Evolutionary conservation across 92 coral and sea anemone genomes (phyloP), one percentile per base, ranked within the genome.

Genomic region (Paragorgia papillata): DNA sequence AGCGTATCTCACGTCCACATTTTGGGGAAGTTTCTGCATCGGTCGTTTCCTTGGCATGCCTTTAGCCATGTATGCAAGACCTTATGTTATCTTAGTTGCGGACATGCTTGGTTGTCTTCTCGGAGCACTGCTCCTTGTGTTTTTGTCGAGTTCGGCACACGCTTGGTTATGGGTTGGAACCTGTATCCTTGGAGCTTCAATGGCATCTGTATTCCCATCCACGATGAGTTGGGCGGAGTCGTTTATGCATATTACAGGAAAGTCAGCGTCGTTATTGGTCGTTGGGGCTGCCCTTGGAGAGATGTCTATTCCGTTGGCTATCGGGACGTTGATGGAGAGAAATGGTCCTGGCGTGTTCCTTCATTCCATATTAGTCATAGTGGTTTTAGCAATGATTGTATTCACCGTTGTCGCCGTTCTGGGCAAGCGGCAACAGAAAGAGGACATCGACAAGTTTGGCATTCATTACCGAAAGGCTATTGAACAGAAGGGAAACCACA

Each of bases 21-120:
- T 89, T 82, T 95, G 99, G 99, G 99, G 97, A 18, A 95, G 95
- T 61, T 95, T 95, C 79, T 88, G 97, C 14, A 48, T 89, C 18
- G 92, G 86, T 8, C 87, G 99, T 34, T 86, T 95, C 7, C 62
- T 86, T 49, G 51, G 97, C 7, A 94, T 95, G 9, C 97, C 97
- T 2, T 1, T 91, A 41, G 59, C 99, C 22, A 87, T 75, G 57
- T 82, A 62, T 49, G 73, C 89, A 19, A 82, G 85, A 54, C 88
- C 98, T 1, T 69, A 80, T 35, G 82, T 85, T 9, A 88, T 94
- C 86, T 35, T 94, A 12, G 32, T 89, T 10, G 37, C 78, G 9
- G 97, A 86, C 41, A 65, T 94, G 55, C 43, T 70, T 6, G 97
- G 98, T 10, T 86, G 89, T 50, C 44, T 87, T 4, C 2, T 91